Conservation (phyloP, 1,140 invertebrate genomes). For the Neoseiulus cucumeris region DNA sequence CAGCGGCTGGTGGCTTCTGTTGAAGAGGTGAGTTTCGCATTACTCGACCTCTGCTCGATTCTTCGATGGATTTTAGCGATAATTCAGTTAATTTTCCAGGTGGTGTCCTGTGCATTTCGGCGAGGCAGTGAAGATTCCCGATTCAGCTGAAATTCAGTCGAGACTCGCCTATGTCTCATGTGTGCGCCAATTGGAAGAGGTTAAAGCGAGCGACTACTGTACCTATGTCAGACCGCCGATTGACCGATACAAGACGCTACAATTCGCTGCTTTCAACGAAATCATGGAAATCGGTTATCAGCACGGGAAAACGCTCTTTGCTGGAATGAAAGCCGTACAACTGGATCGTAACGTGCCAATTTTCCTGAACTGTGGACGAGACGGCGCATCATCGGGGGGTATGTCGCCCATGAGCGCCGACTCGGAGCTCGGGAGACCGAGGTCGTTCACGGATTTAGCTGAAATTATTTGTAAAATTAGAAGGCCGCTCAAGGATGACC, state of each 20-base stretch:
- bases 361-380: conserved; percentile 31
- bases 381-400: background rate
- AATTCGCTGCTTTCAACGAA: conserved; percentile 92
- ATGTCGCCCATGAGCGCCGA: conserved; percentile 11
- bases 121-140: conserved; percentile 48
- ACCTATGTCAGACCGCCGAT: conserved; percentile 96
- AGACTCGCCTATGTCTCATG: conserved; percentile 94
- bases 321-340: conserved; percentile 37
- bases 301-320: conserved; percentile 64
- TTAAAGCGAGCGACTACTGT: conserved; percentile 91
- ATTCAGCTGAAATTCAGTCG: conserved; percentile 89
- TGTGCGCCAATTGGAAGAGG: conserved; percentile 84
- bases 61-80: too few species aligned
- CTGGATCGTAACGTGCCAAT: background rate
- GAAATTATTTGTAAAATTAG: conserved; percentile 83
- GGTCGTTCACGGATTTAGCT: conserved; percentile 76
- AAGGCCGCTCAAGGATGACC: conserved; percentile 26
- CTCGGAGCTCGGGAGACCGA: too few species aligned
- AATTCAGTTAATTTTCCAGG: too few species aligned
- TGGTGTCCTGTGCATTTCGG: background rate
- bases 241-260: conserved; percentile 86
- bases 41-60: too few species aligned
- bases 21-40: conserved; percentile 50
- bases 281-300: conserved; percentile 56
- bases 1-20: conserved; percentile 93